Evolutionary conservation across 2,888 invertebrate species (phyloP).

Genomic region (Dioctria linearis): DNA sequence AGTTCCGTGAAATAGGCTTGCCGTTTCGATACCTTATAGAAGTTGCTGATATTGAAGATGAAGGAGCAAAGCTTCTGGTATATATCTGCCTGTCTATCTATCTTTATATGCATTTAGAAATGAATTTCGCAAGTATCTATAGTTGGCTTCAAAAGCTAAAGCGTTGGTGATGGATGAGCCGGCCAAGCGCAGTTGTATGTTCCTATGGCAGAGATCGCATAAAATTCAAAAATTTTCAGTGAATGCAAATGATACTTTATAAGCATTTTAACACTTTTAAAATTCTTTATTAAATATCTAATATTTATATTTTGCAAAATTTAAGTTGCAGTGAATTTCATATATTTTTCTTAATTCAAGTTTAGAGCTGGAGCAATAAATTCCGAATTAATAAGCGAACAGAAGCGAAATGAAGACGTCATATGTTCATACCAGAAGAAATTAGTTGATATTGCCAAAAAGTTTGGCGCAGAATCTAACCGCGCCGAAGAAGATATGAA

Average conservation of each 20-base stretch:
- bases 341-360: background rate
- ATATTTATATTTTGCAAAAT: no score
- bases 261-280: background rate
- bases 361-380: conserved; percentile 12
- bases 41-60: conserved; percentile 27
- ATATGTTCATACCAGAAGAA: background rate
- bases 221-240: background rate
- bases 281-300: background rate
- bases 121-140: background rate
- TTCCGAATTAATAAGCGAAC: background rate
- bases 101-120: background rate
- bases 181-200: background rate
- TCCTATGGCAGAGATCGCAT: background rate
- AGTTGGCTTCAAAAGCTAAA: background rate
- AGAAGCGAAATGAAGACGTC: background rate
- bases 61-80: conserved; percentile 26
- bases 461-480: conserved; percentile 1
- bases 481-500: conserved; percentile 2
- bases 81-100: background rate
- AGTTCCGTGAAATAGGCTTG: conserved; percentile 15
- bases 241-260: background rate
- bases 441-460: conserved; percentile 4
- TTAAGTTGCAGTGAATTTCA: no score
- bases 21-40: conserved; percentile 25
- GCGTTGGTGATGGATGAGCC: background rate